These are phyloP conservation scores for Terrapene triunguis DNA, from an alignment of 2,113 vertebrate genomes.

Conservation along the genomic window DNA sequence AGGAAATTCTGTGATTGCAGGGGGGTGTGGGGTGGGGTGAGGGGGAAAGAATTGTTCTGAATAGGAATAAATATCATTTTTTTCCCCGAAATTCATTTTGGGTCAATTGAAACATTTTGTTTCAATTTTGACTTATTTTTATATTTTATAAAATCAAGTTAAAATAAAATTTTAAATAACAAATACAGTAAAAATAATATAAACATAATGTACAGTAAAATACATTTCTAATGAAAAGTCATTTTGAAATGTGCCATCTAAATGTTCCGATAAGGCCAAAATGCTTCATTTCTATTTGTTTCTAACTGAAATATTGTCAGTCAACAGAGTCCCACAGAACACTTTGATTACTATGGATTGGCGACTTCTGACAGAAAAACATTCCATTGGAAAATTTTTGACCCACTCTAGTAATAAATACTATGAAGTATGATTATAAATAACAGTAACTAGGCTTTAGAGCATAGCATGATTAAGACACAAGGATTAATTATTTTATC, in stretches of 20 bases:
- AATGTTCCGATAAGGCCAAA: not conserved
- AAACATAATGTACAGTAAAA: not conserved
- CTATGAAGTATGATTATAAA: not conserved
- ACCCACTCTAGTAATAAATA: not conserved
- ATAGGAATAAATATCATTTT: not conserved
- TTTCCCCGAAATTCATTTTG: not conserved
- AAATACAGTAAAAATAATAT: not conserved
- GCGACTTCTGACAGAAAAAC: not conserved
- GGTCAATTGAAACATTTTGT: not conserved
- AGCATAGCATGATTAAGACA: not conserved
- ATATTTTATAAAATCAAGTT: not conserved
- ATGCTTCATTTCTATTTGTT: not conserved
- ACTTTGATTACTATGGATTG: not conserved
- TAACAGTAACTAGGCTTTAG: not conserved
- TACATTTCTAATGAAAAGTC: not conserved
- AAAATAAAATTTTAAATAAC: not conserved
- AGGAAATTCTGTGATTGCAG: not conserved
- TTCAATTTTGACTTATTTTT: not conserved
- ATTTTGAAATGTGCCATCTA: not conserved
- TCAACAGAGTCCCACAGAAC: not conserved
- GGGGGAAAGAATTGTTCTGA: not conserved
- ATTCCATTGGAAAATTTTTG: not conserved
- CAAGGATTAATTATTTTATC: not conserved
- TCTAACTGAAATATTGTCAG: not conserved
- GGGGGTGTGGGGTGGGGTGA: not conserved